phyloP scores from a whole-genome alignment of 2,113 vertebrate species.

The Hystrix cristata region DNA sequence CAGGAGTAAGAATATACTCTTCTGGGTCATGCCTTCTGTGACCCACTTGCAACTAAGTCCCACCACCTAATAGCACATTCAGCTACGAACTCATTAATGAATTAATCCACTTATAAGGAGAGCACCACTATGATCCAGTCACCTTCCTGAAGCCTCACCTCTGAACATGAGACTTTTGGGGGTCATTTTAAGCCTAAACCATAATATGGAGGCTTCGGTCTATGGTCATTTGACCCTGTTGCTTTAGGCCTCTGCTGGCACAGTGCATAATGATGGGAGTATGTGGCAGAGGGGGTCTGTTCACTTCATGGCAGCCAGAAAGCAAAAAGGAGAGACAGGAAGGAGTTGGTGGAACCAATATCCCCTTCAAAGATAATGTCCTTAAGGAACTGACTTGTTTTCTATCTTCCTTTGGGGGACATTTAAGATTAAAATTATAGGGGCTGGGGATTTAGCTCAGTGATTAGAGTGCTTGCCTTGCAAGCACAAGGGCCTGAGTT shows the following conservation, averaged over 20 bases:
- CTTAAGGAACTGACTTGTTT: neutral
- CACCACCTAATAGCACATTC: neutral
- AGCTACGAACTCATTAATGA: neutral
- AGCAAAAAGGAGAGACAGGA: neutral
- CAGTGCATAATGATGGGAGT: neutral
- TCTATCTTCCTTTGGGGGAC: neutral
- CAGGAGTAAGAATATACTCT: no score
- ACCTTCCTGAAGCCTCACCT: neutral
- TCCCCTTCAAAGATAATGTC: neutral
- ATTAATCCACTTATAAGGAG: neutral
- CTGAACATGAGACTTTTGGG: neutral
- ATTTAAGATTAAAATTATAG: neutral
- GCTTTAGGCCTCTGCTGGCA: neutral
- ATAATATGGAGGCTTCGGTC: neutral
- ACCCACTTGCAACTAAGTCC: neutral
- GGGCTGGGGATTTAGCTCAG: no score
- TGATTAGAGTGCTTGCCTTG: no score
- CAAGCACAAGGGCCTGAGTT: no score
- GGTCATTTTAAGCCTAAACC: neutral
- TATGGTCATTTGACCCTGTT: neutral
- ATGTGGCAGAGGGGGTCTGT: neutral
- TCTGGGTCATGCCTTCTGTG: neutral
- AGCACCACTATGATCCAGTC: neutral
- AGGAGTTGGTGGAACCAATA: no score
- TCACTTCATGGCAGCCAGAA: neutral